Percentiles rank a stretch among this genome's conserved stretches.
Conservation (phyloP, 2,888 invertebrate species). For the Caenorhabditis panamensis region DNA sequence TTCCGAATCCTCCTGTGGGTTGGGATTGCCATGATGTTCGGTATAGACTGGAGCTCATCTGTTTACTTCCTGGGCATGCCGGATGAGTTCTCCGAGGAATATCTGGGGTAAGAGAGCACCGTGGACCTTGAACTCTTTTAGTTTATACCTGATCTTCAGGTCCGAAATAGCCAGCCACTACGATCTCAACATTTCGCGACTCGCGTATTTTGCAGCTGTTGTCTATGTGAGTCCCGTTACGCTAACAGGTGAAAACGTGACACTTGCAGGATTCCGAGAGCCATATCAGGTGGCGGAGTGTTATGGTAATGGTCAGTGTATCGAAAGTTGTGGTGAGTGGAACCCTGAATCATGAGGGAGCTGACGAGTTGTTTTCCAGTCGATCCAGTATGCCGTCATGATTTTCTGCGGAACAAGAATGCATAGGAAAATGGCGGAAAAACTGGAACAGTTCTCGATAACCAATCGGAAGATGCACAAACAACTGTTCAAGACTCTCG, state of each 20-base stretch:
- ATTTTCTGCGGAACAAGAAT: constrained; percentile 52
- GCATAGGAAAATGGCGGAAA: constrained; percentile 57
- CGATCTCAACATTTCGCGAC: constrained; percentile 29
- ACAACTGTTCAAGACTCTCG: constrained; percentile 58
- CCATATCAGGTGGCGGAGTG: constrained; percentile 46
- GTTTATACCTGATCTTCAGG: constrained; percentile 18
- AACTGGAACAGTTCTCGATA: constrained; percentile 47
- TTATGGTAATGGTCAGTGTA: constrained; percentile 49
- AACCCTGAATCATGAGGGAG: neutral
- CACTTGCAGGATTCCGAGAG: constrained; percentile 33
- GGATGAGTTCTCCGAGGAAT: constrained; percentile 42
- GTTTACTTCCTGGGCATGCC: constrained; percentile 54
- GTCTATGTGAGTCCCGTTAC: constrained; percentile 32
- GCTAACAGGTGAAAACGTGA: neutral
- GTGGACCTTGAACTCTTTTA: neutral
- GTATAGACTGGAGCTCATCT: constrained; percentile 51
- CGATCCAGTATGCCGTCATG: constrained; percentile 52
- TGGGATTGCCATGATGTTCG: constrained; percentile 38
- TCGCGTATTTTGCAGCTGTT: constrained; percentile 58
- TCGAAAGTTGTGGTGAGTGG: constrained; percentile 47
- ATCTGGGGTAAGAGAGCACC: constrained; percentile 27
- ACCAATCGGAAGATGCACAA: constrained; percentile 45
- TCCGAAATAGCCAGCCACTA: constrained; percentile 42
- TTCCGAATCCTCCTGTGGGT: constrained; percentile 40
- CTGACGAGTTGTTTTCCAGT: constrained; percentile 9